phyloP scores from a whole-genome alignment of 23 tunicate species.

The Styela clava region DNA sequence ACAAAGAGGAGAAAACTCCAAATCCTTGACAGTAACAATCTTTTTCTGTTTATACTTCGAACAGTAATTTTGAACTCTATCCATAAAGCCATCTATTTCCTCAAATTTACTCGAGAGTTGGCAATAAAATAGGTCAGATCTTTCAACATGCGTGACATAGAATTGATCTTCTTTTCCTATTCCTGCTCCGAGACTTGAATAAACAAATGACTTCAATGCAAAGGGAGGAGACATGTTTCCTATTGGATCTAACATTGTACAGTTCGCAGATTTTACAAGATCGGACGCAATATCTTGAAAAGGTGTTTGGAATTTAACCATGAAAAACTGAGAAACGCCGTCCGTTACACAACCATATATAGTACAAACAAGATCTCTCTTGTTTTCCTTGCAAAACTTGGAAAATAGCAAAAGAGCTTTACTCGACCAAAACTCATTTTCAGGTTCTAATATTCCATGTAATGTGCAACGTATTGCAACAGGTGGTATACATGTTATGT shows the following conservation, averaged over 20 bases:
- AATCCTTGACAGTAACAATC: slow-evolving; percentile 18
- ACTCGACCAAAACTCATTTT: slow-evolving; percentile 24
- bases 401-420: slow-evolving; percentile 36
- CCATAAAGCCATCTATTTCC: slow-evolving; percentile 52
- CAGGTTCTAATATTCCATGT: slow-evolving; percentile 43
- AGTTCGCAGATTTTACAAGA: slow-evolving; percentile 12
- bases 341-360: slow-evolving; percentile 59
- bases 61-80: slow-evolving; percentile 55
- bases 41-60: neutral
- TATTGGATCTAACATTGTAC: slow-evolving; percentile 6
- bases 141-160: slow-evolving; percentile 61
- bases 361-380: slow-evolving; percentile 43
- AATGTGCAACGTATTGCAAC: slow-evolving; percentile 65
- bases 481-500: slow-evolving; percentile 39
- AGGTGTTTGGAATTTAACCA: slow-evolving; percentile 49
- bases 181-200: slow-evolving; percentile 32
- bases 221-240: slow-evolving; percentile 58
- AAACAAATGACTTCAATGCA: slow-evolving; percentile 51
- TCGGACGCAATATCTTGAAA: slow-evolving; percentile 38
- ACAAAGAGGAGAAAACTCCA: slow-evolving; percentile 41
- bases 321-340: slow-evolving; percentile 36
- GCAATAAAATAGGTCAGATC: slow-evolving; percentile 55
- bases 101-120: slow-evolving; percentile 51
- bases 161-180: slow-evolving; percentile 67
- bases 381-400: slow-evolving; percentile 31